Conservation (phyloP, 2,888 invertebrate genomes). For the Oscheius sp. region DNA sequence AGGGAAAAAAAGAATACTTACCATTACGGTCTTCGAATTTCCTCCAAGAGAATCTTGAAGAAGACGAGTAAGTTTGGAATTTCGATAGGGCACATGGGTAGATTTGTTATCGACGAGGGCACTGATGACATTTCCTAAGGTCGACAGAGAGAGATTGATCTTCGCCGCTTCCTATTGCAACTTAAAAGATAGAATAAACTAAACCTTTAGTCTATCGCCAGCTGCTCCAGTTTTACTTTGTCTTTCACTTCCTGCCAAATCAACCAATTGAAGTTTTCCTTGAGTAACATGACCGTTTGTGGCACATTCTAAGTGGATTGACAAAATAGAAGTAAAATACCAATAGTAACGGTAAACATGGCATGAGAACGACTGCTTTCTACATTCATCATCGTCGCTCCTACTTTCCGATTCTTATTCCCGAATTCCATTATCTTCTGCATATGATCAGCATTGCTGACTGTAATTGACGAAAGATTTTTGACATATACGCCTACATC, state of each 20-base stretch:
- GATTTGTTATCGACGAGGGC: slow-evolving; percentile 96
- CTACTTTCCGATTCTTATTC: slow-evolving; percentile 87
- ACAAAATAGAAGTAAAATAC: slow-evolving; percentile 71
- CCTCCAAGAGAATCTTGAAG: slow-evolving; percentile 88
- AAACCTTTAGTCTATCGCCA: slow-evolving; percentile 79
- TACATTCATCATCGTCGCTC: slow-evolving; percentile 95
- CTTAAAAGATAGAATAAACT: too few relatives aligned
- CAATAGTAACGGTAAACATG: slow-evolving; percentile 96
- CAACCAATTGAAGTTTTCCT: slow-evolving; percentile 96
- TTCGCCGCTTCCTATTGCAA: slow-evolving; percentile 96
- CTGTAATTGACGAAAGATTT: slow-evolving; percentile 95
- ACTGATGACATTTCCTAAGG: slow-evolving; percentile 96
- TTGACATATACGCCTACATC: slow-evolving; percentile 98
- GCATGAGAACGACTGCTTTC: slow-evolving; percentile 84
- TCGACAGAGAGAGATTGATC: slow-evolving; percentile 95
- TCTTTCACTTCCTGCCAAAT: slow-evolving; percentile 95
- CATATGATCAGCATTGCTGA: slow-evolving; percentile 93
- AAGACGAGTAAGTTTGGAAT: slow-evolving; percentile 92
- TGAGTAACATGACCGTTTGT: slow-evolving; percentile 73
- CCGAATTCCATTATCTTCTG: slow-evolving; percentile 94
- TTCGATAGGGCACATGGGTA: slow-evolving; percentile 95
- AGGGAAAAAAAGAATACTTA: too few relatives aligned
- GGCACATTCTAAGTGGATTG: slow-evolving; percentile 4
- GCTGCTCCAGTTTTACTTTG: slow-evolving; percentile 89
- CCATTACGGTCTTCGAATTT: slow-evolving; percentile 74